Base-by-base conservation (phyloP, 92 coral and sea anemone genomes). In the Actinostola sp. region DNA sequence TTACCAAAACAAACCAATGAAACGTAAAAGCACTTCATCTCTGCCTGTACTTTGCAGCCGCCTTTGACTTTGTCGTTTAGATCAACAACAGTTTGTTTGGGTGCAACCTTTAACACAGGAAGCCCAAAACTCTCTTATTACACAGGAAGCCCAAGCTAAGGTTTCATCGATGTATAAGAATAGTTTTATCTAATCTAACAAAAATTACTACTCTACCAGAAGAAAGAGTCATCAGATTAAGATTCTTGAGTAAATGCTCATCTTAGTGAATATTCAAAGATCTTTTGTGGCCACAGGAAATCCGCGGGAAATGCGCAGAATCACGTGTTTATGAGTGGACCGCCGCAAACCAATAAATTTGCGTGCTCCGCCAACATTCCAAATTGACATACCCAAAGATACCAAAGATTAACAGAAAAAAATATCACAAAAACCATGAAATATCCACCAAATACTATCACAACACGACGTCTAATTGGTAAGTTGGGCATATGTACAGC, bases 241-340 rank as follows among this genome's bases (percentile, higher is more conserved):
- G 5, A 8, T 19, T 36, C 42, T 36, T 36, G 42, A 36, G 30
- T 52, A 52, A 19, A 52, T 2, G 27, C 21, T 29, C 5, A 8
- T 19, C 30, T 3, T 27, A 4, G 4, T 36, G 4, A 36, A 36
- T 4, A 36, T 27, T 26, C 28, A 3, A 27, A 1, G n/a, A 13
- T 13, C 39, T 27, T 27, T 27, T 16, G 27, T 57, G 42, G 11
- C 4, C 27, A 57, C 16, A 27, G 72, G 72, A 67, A 45, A 67
- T 49, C 72, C 72, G 72, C 38, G 59, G 56, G 72, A 53, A 67
- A 67, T 51, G 54, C 60, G 56, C 31, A 29, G 53, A 49, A 67
- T 67, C 72, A 33, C 59, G 25, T 67, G 44, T 11, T 36, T 3
- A 27, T 25, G 5, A 4, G 12, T 12, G 13, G 5, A 57, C 39